These are phyloP conservation scores for Poeciliopsis gracilis DNA, from an alignment of 2,797 vertebrate species.

Conservation along the genomic window DNA sequence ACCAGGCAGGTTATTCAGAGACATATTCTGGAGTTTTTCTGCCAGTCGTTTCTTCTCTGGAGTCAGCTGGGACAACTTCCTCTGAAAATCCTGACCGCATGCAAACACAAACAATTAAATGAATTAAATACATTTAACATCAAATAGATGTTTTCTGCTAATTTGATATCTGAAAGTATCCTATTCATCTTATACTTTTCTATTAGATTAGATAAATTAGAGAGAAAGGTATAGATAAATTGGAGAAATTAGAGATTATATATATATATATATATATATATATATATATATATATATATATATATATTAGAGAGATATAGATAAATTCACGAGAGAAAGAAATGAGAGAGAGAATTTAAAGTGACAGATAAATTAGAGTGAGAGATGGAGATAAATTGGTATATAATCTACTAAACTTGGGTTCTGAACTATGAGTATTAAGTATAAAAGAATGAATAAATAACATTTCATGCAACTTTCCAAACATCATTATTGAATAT, in stretches of 20 bases:
- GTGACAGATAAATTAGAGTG: no score
- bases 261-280: no score
- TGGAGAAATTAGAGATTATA: no score
- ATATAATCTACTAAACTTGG: background rate
- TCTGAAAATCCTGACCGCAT: constrained; percentile 89
- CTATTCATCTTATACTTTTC: background rate
- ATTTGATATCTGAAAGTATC: background rate
- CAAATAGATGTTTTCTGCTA: background rate
- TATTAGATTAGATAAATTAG: no score
- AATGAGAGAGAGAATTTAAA: no score
- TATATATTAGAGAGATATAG: no score
- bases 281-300: no score
- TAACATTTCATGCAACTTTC: background rate
- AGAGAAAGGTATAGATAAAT: no score
- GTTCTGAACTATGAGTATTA: background rate
- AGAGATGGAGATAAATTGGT: background rate
- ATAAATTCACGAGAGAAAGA: no score
- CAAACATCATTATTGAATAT: background rate
- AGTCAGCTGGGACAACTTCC: constrained; percentile 86
- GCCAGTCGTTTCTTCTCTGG: constrained; percentile 90
- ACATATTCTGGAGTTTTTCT: constrained; percentile 88
- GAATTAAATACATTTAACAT: constrained; percentile 1
- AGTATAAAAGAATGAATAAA: background rate
- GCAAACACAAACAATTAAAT: constrained; percentile 27
- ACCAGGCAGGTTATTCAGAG: constrained; percentile 81